These are phyloP conservation scores for Caenorhabditis uteleia DNA, from an alignment of 2,888 invertebrate genomes.

Conservation along the genomic window DNA sequence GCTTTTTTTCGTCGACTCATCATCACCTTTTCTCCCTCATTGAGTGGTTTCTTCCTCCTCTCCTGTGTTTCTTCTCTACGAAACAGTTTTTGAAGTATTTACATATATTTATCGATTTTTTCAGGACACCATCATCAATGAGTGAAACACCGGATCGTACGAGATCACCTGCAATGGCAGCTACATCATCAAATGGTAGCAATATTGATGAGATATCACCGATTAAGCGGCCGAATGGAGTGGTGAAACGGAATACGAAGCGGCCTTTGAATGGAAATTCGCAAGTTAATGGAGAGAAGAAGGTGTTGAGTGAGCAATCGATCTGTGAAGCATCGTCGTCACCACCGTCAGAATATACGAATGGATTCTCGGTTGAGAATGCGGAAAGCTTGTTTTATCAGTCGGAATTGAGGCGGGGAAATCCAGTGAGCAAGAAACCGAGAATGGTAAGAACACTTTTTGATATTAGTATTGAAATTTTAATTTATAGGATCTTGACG, in stretches of 20 bases:
- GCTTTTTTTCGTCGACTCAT: conserved; percentile 6
- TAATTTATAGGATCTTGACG: conserved; percentile 4
- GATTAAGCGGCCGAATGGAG: conserved; percentile 19
- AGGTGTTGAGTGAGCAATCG: neutral
- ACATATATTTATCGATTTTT: conserved; percentile 2
- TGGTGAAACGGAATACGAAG: conserved; percentile 10
- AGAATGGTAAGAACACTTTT: conserved; percentile 4
- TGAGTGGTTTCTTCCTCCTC: conserved; percentile 1
- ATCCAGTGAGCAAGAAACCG: conserved; percentile 1
- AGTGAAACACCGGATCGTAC: conserved; percentile 35
- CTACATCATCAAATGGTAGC: neutral
- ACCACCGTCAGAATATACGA: too few species aligned
- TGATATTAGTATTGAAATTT: neutral
- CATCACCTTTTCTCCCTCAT: conserved; percentile 8
- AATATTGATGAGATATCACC: conserved; percentile 12
- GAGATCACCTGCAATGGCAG: conserved; percentile 14
- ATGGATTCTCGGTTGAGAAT: neutral
- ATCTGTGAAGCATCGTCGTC: neutral
- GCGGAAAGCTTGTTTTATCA: neutral
- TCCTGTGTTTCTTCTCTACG: neutral
- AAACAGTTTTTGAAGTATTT: neutral
- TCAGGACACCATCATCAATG: conserved; percentile 41
- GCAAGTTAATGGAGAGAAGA: neutral
- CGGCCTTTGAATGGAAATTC: conserved; percentile 14
- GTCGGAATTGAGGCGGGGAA: too few species aligned